Conservation (phyloP, 2,797 vertebrate species). For the Avahi laniger region DNA sequence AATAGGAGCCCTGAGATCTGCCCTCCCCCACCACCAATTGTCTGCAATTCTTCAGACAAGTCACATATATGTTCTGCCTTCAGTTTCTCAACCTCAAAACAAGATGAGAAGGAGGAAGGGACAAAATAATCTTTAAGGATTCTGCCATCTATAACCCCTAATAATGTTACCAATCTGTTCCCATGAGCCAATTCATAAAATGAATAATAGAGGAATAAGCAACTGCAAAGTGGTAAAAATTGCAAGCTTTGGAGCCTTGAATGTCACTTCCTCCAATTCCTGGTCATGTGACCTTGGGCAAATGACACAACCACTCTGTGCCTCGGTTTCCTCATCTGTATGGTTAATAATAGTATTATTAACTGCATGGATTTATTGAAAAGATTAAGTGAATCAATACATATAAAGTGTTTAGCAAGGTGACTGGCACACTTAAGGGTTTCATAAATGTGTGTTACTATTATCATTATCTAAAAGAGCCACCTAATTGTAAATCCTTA, state of each 20-base stretch:
- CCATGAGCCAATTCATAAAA: conserved; percentile 15
- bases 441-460: neutral
- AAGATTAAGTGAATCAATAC: conserved; percentile 11
- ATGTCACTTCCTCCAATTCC: neutral
- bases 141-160: neutral
- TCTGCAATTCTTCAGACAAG: neutral
- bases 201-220: neutral
- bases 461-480: conserved; percentile 4
- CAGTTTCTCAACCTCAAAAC: neutral
- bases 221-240: neutral
- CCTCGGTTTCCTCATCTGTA: neutral
- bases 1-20: neutral
- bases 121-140: neutral
- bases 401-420: neutral
- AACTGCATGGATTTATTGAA: neutral
- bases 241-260: neutral
- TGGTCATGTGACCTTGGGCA: neutral
- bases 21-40: neutral
- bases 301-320: neutral
- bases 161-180: neutral
- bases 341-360: neutral
- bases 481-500: neutral
- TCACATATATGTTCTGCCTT: neutral
- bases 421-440: neutral
- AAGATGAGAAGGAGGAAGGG: neutral